phyloP scores from a whole-genome alignment of 1,140 invertebrate genomes.

The Stenopsyche tienmushanensis region DNA sequence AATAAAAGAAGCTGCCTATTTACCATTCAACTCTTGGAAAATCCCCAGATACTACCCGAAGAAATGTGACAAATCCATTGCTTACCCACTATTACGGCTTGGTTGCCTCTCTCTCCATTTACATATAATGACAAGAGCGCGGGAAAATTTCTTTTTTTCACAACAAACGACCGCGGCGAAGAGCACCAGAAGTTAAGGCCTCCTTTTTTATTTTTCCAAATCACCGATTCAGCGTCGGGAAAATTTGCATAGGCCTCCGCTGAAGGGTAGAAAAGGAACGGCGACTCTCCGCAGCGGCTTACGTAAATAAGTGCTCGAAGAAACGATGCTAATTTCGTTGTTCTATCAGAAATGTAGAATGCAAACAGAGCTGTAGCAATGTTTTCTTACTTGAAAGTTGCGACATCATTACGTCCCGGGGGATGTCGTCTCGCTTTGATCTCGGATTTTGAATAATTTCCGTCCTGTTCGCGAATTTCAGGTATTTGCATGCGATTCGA shows the following conservation, averaged over 20 bases:
- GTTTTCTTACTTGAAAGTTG: not conserved
- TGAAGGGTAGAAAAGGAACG: not conserved
- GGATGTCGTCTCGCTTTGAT: not conserved
- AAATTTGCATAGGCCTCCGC: constrained; percentile 19
- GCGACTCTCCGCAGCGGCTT: not conserved
- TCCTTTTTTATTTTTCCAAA: constrained; percentile 21
- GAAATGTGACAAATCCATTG: constrained; percentile 31
- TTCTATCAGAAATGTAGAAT: not conserved
- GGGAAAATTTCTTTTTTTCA: constrained; percentile 10
- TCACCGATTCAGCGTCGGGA: constrained; percentile 22
- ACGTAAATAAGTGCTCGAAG: constrained; percentile 5
- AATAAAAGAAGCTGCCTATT: constrained; percentile 23
- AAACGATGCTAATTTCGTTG: constrained; percentile 22
- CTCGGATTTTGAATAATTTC: not conserved
- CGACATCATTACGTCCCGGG: constrained; percentile 8
- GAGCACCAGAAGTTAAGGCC: not conserved
- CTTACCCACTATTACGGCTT: constrained; percentile 18
- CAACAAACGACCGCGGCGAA: not conserved
- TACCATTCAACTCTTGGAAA: constrained; percentile 18
- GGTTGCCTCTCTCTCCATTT: constrained; percentile 7
- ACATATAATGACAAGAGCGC: constrained; percentile 27
- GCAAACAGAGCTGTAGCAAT: not conserved
- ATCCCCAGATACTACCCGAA: not conserved
- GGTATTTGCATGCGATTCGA: too few relatives aligned
- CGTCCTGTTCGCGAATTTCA: too few relatives aligned